Conservation (phyloP, 1,140 invertebrate genomes). For the Pissodes strobi region DNA sequence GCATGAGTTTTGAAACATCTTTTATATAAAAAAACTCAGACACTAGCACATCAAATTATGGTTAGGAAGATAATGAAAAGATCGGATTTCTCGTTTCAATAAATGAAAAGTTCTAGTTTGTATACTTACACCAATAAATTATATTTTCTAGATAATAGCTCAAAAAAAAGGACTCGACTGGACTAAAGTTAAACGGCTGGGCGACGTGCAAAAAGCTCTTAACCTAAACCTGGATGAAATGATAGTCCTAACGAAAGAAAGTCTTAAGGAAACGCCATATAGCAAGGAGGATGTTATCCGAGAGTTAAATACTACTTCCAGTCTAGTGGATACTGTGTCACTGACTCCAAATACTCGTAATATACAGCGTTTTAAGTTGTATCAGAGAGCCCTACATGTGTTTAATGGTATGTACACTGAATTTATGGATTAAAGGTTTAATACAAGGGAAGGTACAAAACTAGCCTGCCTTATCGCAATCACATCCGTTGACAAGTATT, state of each 20-base stretch:
- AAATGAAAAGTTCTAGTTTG: too few relatives aligned
- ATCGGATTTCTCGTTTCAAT: too few relatives aligned
- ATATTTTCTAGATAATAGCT: constrained; percentile 68
- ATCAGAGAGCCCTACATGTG: constrained; percentile 87
- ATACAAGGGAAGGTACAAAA: too few relatives aligned
- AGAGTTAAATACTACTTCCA: constrained; percentile 66
- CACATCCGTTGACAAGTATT: too few relatives aligned
- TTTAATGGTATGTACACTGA: constrained; percentile 64
- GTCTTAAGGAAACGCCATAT: constrained; percentile 74
- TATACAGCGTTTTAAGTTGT: constrained; percentile 76
- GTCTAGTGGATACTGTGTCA: constrained; percentile 68
- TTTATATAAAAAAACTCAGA: constrained; percentile 71
- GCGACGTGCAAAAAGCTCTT: constrained; percentile 72
- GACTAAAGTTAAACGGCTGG: constrained; percentile 65
- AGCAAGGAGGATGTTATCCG: constrained; percentile 73
- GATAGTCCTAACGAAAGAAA: constrained; percentile 65
- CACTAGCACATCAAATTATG: too few relatives aligned
- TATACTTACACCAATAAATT: too few relatives aligned
- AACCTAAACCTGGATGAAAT: constrained; percentile 70
- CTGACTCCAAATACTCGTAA: constrained; percentile 72
- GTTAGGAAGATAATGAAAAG: too few relatives aligned
- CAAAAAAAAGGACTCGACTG: constrained; percentile 67
- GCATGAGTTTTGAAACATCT: too few relatives aligned
- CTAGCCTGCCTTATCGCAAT: too few relatives aligned
- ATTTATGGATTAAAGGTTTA: too few relatives aligned